phyloP scores from a whole-genome alignment of 1,140 invertebrate species.

The Maniola jurtina region DNA sequence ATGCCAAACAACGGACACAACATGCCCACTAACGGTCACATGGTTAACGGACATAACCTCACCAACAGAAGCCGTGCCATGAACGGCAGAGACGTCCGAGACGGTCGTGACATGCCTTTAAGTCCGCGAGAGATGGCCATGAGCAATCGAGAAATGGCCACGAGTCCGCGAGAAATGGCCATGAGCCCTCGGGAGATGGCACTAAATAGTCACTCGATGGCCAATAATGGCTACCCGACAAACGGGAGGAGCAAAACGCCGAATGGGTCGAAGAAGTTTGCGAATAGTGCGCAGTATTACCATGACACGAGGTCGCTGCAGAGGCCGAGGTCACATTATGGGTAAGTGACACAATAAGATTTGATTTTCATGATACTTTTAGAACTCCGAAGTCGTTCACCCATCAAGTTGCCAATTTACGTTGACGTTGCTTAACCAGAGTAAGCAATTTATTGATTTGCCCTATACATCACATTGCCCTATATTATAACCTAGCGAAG shows the following conservation, averaged over 20 bases:
- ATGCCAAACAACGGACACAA: neutral
- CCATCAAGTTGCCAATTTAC: too few relatives aligned
- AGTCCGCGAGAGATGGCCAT: constrained; percentile 5
- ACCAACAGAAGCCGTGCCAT: constrained; percentile 4
- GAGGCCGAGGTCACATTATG: constrained; percentile 71
- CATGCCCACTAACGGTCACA: neutral
- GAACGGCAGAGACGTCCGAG: constrained; percentile 22
- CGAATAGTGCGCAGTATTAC: constrained; percentile 77
- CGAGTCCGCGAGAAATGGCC: constrained; percentile 3
- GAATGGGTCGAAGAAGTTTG: constrained; percentile 44
- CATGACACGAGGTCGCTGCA: constrained; percentile 82
- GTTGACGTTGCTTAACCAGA: too few relatives aligned
- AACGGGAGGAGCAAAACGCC: constrained; percentile 55
- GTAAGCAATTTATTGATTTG: too few relatives aligned
- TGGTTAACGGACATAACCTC: constrained; percentile 1
- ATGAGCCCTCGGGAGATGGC: constrained; percentile 11
- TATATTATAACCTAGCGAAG: too few relatives aligned
- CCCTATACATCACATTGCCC: too few relatives aligned
- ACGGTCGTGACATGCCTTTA: neutral
- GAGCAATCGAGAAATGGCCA: constrained; percentile 5
- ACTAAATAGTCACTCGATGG: constrained; percentile 10
- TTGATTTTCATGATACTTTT: too few relatives aligned
- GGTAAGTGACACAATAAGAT: constrained; percentile 38
- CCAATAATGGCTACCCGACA: constrained; percentile 11
- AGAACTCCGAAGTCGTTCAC: too few relatives aligned